phyloP scores from a whole-genome alignment of 2,797 vertebrate species.

The Acomys russatus region DNA sequence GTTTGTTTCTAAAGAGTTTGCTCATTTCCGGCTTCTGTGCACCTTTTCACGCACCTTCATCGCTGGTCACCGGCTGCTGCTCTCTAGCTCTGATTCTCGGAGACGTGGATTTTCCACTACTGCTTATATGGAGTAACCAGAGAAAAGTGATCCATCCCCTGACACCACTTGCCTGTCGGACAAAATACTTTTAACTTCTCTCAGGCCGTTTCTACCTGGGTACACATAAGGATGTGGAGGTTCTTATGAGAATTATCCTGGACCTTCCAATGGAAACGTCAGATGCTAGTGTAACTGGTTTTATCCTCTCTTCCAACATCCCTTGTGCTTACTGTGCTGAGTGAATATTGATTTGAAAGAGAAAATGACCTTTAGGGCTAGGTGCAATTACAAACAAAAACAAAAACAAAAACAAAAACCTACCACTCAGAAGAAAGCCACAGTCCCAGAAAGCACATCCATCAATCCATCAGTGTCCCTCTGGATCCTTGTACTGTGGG shows the following conservation, averaged over 20 bases:
- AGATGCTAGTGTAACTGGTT: background rate
- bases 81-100: background rate
- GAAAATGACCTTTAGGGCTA: background rate
- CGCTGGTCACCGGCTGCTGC: background rate
- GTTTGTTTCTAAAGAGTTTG: conserved; percentile 5
- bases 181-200: background rate
- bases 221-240: background rate
- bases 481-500: background rate
- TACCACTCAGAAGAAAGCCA: background rate
- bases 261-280: background rate
- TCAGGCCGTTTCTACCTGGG: background rate
- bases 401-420: too few species aligned
- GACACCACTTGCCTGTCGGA: background rate
- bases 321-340: background rate
- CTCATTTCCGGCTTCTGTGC: background rate
- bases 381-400: background rate
- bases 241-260: background rate
- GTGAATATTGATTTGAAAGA: background rate
- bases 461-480: background rate
- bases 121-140: background rate
- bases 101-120: background rate
- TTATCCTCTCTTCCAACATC: background rate
- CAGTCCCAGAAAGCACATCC: background rate
- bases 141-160: background rate
- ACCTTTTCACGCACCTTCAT: background rate